Conservation (phyloP, 2,113 vertebrate species). For the Otocyon megalotis region DNA sequence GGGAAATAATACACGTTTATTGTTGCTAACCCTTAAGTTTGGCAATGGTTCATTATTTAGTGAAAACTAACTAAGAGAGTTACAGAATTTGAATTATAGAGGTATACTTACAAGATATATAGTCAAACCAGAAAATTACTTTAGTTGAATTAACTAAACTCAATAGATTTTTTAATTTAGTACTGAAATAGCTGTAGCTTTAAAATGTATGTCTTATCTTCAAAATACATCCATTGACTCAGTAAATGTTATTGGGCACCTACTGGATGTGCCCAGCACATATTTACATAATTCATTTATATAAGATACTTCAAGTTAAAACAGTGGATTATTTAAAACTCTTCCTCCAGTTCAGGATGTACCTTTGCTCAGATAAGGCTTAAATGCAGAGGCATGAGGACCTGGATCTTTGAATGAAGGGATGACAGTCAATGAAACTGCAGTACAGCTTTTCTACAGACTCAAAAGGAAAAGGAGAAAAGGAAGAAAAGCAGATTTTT, state of each 20-base stretch:
- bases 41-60: background rate
- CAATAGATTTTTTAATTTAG: background rate
- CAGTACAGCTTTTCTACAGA: background rate
- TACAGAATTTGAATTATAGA: background rate
- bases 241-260: background rate
- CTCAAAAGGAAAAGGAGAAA: background rate
- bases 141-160: background rate
- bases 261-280: background rate
- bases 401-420: background rate
- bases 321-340: background rate
- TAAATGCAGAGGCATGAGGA: background rate
- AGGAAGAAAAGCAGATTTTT: background rate
- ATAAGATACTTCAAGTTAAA: background rate
- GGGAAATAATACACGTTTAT: background rate
- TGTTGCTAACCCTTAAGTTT: background rate
- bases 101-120: background rate
- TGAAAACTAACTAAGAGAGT: background rate
- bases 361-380: background rate
- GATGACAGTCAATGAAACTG: fast-evolving
- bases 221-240: background rate
- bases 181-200: background rate
- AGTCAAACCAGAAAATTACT: background rate
- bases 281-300: background rate
- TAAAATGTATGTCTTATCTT: background rate
- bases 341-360: background rate